Percentiles rank a stretch among this genome's conserved stretches.
phyloP scores from a whole-genome alignment of 53 echinoderm and acorn worm genomes.

The Glandiceps talaboti region DNA sequence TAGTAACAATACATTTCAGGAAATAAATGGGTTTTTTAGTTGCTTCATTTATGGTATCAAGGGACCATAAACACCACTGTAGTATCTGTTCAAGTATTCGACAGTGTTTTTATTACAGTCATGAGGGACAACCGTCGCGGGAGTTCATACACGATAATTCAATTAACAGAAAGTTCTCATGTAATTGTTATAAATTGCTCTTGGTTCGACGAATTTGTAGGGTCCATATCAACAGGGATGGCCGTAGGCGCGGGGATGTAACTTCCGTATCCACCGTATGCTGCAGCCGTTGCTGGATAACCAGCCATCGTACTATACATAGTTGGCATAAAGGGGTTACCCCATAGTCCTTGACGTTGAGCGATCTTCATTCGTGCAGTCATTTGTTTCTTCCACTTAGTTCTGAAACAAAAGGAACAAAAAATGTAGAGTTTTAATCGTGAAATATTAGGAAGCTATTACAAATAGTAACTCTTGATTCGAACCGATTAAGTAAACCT shows the following conservation, averaged over 20 bases:
- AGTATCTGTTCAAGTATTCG: neutral
- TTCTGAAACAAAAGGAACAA: constrained; percentile 34
- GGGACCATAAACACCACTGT: neutral
- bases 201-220: neutral
- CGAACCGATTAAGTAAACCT: no score
- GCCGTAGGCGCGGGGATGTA: constrained; percentile 41
- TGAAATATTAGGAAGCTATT: no score
- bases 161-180: neutral
- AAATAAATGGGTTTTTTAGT: neutral
- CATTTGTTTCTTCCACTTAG: constrained; percentile 99
- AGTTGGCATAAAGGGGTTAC: constrained; percentile 76
- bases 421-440: no score
- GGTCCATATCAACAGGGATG: constrained; percentile 1
- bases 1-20: neutral
- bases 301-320: constrained; percentile 61
- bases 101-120: neutral
- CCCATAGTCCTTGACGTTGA: constrained; percentile 93
- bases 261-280: constrained; percentile 35
- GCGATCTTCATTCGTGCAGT: constrained; percentile 97
- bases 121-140: neutral
- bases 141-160: neutral
- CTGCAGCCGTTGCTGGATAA: constrained; percentile 58
- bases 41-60: neutral
- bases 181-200: neutral
- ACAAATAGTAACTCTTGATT: no score